phyloP scores from a whole-genome alignment of 2,113 vertebrate species.

The Rhagologus leucostigma region DNA sequence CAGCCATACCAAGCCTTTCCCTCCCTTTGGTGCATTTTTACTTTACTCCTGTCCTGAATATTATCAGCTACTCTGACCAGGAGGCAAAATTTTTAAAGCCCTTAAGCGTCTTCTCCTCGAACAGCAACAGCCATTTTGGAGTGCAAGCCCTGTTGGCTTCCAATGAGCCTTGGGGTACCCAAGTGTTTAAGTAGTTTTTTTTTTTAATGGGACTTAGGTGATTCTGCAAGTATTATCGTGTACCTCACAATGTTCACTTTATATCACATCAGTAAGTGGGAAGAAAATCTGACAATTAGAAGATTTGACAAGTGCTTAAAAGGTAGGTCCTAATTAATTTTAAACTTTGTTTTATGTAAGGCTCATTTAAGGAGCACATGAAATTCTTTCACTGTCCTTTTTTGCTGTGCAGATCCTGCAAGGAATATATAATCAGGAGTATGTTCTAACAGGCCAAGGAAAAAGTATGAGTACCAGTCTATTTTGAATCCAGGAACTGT shows the following conservation, averaged over 20 bases:
- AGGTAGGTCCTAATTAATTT: not conserved
- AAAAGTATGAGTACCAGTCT: not conserved
- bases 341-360: constrained; percentile 12
- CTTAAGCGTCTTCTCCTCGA: not conserved
- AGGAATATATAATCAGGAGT: not conserved
- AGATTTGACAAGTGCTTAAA: not conserved
- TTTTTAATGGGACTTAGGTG: not conserved
- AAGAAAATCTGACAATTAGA: not conserved
- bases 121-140: not conserved
- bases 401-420: constrained; percentile 1
- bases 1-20: not conserved
- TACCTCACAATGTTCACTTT: no score
- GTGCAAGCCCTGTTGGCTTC: not conserved
- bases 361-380: not conserved
- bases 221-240: not conserved
- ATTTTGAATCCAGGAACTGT: not conserved
- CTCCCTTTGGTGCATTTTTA: not conserved
- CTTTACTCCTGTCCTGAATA: not conserved
- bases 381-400: constrained; percentile 26
- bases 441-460: not conserved
- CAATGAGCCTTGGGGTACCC: not conserved
- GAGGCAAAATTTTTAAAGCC: not conserved
- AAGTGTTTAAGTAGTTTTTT: not conserved
- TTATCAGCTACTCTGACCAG: not conserved
- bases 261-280: no score